Conservation (phyloP, 2,113 vertebrate genomes). For the Sphaerodactylus townsendi region DNA sequence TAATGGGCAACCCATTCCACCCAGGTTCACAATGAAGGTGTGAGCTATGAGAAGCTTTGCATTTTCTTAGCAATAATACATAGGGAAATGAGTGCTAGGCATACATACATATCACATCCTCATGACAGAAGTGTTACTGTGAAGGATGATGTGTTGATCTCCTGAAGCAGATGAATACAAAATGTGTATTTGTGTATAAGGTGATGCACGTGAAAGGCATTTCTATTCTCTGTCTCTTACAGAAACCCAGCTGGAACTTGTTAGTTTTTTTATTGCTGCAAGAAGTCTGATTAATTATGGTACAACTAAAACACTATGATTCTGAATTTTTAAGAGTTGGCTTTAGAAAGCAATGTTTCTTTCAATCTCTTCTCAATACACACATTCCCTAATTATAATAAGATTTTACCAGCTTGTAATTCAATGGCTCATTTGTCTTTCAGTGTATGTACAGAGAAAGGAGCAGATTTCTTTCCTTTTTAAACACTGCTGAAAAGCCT, state of each 20-base stretch:
- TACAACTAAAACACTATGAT: neutral
- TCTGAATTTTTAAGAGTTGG: neutral
- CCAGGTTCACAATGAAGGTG: neutral
- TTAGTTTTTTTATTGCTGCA: neutral
- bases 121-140: neutral
- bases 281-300: neutral
- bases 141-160: neutral
- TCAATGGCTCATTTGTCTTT: neutral
- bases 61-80: neutral
- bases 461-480: rapidly evolving
- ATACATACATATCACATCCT: neutral
- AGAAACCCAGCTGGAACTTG: neutral
- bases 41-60: neutral
- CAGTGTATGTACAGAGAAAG: neutral
- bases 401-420: neutral
- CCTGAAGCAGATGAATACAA: rapidly evolving
- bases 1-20: neutral
- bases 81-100: neutral
- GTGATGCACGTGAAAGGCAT: neutral
- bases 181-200: neutral
- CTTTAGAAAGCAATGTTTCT: neutral
- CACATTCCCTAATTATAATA: neutral
- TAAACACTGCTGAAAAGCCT: neutral
- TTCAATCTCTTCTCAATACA: neutral
- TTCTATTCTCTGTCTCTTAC: neutral